Evolutionary conservation across 2,797 vertebrate genomes (phyloP).

Genomic region (Coregonus suidteri): DNA sequence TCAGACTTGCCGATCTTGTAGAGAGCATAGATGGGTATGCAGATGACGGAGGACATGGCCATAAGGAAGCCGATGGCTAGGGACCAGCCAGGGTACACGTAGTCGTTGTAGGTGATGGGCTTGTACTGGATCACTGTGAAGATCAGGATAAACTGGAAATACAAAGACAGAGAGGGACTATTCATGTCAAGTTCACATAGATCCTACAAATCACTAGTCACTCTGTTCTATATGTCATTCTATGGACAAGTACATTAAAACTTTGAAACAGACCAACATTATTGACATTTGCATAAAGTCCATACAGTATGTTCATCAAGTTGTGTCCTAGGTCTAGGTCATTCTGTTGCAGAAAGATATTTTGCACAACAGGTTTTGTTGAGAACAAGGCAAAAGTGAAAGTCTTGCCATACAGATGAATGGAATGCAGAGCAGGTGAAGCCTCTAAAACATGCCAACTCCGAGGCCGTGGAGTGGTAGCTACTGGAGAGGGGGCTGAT

Average conservation of each 20-base stretch:
- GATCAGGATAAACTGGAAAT: slow-evolving; percentile 91
- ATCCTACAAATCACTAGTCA: too few relatives aligned
- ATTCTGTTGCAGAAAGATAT: too few relatives aligned
- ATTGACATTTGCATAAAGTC: not conserved
- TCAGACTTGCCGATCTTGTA: slow-evolving; percentile 88
- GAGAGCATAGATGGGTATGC: slow-evolving; percentile 92
- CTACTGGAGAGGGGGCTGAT: too few relatives aligned
- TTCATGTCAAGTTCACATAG: not conserved
- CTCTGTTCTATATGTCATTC: too few relatives aligned
- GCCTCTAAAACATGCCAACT: not conserved
- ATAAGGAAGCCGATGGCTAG: slow-evolving; percentile 91
- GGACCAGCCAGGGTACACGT: slow-evolving; percentile 91
- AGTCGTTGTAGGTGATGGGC: slow-evolving; percentile 94
- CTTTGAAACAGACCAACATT: not conserved
- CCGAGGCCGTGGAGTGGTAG: too few relatives aligned
- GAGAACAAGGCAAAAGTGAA: too few relatives aligned
- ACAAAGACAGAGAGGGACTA: slow-evolving; percentile 19
- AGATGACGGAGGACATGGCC: slow-evolving; percentile 95
- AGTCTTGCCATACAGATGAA: too few relatives aligned
- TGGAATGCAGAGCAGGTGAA: not conserved
- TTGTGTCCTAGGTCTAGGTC: not conserved
- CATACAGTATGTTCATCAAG: not conserved
- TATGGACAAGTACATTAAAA: not conserved
- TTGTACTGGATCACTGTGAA: slow-evolving; percentile 99
- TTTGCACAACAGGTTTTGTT: not conserved